phyloP scores from a whole-genome alignment of 2,888 invertebrate genomes.

The Rhimphoctona megacephalus region DNA sequence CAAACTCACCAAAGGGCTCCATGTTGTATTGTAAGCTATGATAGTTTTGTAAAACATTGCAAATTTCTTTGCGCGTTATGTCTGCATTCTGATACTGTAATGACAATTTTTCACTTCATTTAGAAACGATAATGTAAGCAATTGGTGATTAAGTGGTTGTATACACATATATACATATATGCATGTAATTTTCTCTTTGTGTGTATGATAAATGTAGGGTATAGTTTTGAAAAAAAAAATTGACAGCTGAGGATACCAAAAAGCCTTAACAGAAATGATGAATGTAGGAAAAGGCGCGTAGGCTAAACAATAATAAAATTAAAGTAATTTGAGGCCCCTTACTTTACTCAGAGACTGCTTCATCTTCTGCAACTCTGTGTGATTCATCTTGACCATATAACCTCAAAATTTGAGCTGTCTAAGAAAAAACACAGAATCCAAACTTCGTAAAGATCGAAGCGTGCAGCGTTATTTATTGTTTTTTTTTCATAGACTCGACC shows the following conservation, averaged over 20 bases:
- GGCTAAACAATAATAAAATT: slow-evolving; percentile 59
- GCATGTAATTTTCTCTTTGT: neutral
- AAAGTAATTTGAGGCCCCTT: slow-evolving; percentile 70
- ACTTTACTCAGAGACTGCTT: slow-evolving; percentile 86
- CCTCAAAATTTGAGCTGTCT: slow-evolving; percentile 56
- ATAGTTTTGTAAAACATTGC: slow-evolving; percentile 88
- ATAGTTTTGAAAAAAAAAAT: neutral
- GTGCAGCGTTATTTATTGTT: neutral
- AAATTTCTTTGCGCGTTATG: slow-evolving; percentile 89
- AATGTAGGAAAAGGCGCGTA: neutral
- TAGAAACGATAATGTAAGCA: neutral
- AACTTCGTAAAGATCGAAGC: neutral
- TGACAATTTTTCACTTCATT: slow-evolving; percentile 40
- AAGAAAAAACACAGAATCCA: slow-evolving; percentile 1
- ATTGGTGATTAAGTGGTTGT: neutral
- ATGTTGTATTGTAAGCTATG: slow-evolving; percentile 88
- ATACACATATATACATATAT: neutral
- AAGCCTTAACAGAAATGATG: neutral
- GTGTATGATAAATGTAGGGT: neutral
- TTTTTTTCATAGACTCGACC: neutral
- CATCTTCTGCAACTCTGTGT: slow-evolving; percentile 85
- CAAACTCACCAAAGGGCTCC: slow-evolving; percentile 89
- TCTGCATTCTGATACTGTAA: slow-evolving; percentile 90
- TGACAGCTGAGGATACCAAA: neutral
- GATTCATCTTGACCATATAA: slow-evolving; percentile 84